Evolutionary conservation across 2,888 invertebrate species (phyloP), one percentile per base, ranked within the genome.

Genomic region (Pedicia rivosa): DNA sequence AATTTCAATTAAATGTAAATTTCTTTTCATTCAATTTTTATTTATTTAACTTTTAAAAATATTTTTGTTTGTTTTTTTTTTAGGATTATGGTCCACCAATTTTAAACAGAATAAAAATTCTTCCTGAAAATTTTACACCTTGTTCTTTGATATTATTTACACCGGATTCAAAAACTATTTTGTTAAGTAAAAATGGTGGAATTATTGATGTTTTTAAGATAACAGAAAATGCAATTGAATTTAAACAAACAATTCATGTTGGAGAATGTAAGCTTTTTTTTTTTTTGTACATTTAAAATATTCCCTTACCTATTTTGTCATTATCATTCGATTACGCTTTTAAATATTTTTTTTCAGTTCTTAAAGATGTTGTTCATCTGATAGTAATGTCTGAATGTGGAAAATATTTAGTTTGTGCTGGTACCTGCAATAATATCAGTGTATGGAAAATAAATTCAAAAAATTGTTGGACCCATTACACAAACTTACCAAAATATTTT

Each of bases 401-500:
- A 34, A 65, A 63, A 27, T 80, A 76, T 51, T 53, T 87, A 8
- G 68, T 77, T 4, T 72, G 71, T 14, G 76, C 77, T 0, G 81
- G 83, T 52, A 60, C 68, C 3, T 56, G 65, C 36, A 72, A 78
- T 40, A 67, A 69, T 33, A 70, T 88, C 27, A 67, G 68, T 1
- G 66, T 84, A 10, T 87, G 80, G 72, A 54, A 49, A 47, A 48
- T 46, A 3, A 59, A 46, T 43, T 40, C 46, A 22, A 63, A 45
- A 47, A 44, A 42, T 40, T 63, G 57, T 22, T 64, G 61, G 48
- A 48, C 49, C 52, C 57, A 64, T 45, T 51, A 67, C 37, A 69
- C 73, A 40, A 67, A 68, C 35, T 57, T 90, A 45, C 90, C 90
- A 0, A 72, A 65, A 20, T 79, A 82, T 51, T 59, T 62, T 9